phyloP scores from a whole-genome alignment of 37 sponge, comb jelly and placozoan species.

The Axinella damicornis region DNA sequence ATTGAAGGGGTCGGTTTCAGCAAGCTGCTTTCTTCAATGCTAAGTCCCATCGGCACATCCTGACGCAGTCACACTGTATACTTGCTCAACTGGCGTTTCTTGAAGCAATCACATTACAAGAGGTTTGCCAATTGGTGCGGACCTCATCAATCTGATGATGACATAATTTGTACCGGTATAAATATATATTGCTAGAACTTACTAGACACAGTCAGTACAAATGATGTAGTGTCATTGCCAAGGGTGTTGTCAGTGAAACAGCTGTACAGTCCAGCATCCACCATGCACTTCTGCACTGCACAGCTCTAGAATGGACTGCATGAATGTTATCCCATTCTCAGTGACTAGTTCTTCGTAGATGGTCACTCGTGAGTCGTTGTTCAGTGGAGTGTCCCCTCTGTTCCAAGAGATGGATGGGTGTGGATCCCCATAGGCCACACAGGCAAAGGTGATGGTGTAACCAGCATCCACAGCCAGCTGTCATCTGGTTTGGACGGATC shows the following conservation, averaged over 20 bases:
- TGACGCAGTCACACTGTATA: too few species aligned
- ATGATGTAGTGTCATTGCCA: not conserved
- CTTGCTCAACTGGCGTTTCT: too few species aligned
- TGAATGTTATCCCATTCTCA: not conserved
- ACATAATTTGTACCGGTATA: too few species aligned
- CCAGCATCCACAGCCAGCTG: not conserved
- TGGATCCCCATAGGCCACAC: slow-evolving; percentile 29
- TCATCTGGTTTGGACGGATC: not conserved
- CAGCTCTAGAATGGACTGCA: slow-evolving; percentile 13
- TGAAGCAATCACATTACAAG: too few species aligned
- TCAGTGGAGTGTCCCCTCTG: not conserved
- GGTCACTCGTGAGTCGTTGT: not conserved
- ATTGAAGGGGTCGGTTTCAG: too few species aligned
- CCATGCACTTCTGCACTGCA: not conserved
- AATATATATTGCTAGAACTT: too few species aligned
- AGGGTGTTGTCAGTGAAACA: not conserved
- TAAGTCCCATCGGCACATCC: too few species aligned
- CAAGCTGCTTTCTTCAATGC: too few species aligned
- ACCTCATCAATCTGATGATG: not conserved
- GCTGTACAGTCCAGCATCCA: slow-evolving; percentile 14
- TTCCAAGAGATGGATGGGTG: not conserved
- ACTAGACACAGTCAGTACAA: not conserved
- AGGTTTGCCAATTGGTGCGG: too few species aligned
- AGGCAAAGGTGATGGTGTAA: not conserved
- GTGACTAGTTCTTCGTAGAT: slow-evolving; percentile 8